phyloP scores from a whole-genome alignment of 1,140 invertebrate species.

The Eulimnadia texana region DNA sequence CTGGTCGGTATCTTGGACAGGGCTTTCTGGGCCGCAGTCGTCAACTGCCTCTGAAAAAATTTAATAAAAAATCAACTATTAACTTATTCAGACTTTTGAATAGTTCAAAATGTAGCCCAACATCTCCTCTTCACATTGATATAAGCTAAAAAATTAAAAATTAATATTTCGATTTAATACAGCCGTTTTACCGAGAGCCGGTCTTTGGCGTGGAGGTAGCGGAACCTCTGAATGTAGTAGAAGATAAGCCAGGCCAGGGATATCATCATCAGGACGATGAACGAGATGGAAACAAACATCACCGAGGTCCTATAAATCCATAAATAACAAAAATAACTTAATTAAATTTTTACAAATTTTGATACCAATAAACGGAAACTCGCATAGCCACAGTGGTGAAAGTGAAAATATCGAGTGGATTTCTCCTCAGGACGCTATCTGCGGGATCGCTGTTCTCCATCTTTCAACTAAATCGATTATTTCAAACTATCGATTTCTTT shows the following conservation, averaged over 20 bases:
- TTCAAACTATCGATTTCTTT: neutral
- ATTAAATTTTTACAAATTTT: conserved; percentile 2
- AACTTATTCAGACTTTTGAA: no score
- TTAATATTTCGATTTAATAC: neutral
- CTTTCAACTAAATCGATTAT: neutral
- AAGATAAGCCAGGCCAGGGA: conserved; percentile 85
- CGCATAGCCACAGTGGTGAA: conserved; percentile 8
- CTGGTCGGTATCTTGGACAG: conserved; percentile 77
- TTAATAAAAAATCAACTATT: conserved; percentile 15
- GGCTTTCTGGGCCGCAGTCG: conserved; percentile 77
- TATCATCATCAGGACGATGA: conserved; percentile 86
- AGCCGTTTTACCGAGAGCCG: conserved; percentile 47
- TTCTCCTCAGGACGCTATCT: neutral
- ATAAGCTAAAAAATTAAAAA: no score
- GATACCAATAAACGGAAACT: conserved; percentile 14
- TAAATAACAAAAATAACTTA: conserved; percentile 27
- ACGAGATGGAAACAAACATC: conserved; percentile 83
- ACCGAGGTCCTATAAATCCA: conserved; percentile 58
- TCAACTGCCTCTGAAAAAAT: conserved; percentile 56
- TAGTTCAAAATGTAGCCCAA: no score
- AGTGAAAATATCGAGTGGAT: conserved; percentile 5
- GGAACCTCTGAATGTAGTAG: conserved; percentile 83
- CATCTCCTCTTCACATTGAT: no score
- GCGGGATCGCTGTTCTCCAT: neutral
- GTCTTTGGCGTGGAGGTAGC: conserved; percentile 84